Evolutionary conservation across 2,888 invertebrate species (phyloP).

Genomic region (Lobophora halterata): DNA sequence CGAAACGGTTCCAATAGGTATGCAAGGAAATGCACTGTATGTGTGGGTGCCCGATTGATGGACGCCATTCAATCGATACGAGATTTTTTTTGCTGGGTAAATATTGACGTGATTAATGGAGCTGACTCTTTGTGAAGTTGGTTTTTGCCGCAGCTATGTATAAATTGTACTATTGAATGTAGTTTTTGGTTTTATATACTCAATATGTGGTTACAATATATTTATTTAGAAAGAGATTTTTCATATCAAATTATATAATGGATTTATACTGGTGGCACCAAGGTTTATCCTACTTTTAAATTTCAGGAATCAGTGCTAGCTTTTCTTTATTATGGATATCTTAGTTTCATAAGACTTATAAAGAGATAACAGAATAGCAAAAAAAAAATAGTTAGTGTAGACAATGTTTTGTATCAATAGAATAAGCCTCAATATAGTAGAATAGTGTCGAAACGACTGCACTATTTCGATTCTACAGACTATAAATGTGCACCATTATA

Average conservation of each 20-base stretch:
- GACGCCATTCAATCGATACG: conserved; percentile 46
- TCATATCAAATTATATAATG: no score
- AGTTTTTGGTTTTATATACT: no score
- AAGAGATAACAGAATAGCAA: no score
- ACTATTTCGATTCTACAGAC: conserved; percentile 20
- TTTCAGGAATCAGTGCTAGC: no score
- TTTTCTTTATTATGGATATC: no score
- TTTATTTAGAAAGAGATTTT: no score
- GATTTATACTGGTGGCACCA: no score
- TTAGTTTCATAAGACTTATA: no score
- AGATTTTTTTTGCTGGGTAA: conserved; percentile 29
- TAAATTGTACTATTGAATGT: no score
- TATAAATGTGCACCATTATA: conserved; percentile 49
- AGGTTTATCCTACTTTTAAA: no score
- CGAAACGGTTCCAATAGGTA: conserved; percentile 70
- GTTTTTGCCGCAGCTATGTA: no score
- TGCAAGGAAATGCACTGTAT: conserved; percentile 74
- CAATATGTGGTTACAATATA: no score
- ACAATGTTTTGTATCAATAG: background rate
- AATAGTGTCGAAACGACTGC: conserved; percentile 13
- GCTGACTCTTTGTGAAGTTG: background rate
- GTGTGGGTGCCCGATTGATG: conserved; percentile 53
- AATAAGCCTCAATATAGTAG: background rate
- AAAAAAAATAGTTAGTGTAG: background rate
- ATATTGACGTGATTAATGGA: conserved; percentile 26